Evolutionary conservation across 64 coral and sea anemone species (phyloP).

Genomic region (Catalaphyllia jardinei): DNA sequence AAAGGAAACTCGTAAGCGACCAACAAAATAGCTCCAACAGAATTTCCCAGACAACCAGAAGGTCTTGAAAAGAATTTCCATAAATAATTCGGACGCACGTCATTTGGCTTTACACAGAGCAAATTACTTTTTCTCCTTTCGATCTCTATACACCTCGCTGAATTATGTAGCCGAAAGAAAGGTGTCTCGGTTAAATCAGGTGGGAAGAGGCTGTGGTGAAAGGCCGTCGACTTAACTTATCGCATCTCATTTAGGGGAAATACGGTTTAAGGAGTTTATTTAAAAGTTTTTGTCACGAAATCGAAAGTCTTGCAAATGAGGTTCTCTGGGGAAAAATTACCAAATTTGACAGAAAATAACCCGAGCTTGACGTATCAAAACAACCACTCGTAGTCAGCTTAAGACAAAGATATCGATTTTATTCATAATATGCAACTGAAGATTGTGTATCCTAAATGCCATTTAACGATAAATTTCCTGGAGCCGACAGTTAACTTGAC

Average conservation of each 20-base stretch:
- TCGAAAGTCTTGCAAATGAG: too few relatives aligned
- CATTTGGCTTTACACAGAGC: not conserved
- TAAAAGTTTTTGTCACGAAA: too few relatives aligned
- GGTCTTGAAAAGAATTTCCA: not conserved
- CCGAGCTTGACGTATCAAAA: too few relatives aligned
- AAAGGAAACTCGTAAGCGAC: not conserved
- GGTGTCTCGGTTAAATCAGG: not conserved
- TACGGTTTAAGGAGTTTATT: too few relatives aligned
- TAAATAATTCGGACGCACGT: not conserved
- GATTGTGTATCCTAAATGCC: not conserved
- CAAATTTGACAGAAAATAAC: too few relatives aligned
- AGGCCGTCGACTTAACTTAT: too few relatives aligned
- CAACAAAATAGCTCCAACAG: not conserved
- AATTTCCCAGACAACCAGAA: conserved; percentile 13
- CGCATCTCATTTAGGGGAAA: too few relatives aligned
- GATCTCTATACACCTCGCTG: not conserved
- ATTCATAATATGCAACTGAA: not conserved
- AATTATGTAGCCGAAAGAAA: not conserved
- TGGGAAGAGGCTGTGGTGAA: not conserved
- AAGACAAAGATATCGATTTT: not conserved
- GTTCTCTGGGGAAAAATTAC: too few relatives aligned
- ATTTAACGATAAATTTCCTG: not conserved
- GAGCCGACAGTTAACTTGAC: not conserved
- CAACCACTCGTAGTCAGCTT: not conserved
- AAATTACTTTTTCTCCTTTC: not conserved